phyloP scores from a whole-genome alignment of 92 coral and sea anemone genomes.

The Parazoanthus atlanticus region DNA sequence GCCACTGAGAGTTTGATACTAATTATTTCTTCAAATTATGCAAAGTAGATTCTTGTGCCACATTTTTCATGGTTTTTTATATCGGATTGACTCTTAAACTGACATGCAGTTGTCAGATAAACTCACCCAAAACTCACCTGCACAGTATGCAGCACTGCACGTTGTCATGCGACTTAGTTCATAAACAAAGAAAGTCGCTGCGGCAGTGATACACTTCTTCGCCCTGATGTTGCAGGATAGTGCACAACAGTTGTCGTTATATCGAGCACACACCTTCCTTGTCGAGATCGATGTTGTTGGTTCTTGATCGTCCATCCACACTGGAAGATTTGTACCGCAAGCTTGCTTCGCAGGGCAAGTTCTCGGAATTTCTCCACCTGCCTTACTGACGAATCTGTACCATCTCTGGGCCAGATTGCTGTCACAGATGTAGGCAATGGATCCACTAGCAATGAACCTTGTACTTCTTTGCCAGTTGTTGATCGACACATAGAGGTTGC shows the following conservation, averaged over 20 bases:
- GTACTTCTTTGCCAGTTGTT: background rate
- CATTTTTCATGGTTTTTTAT: no score
- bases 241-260: background rate
- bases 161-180: background rate
- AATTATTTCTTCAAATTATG: no score
- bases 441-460: background rate
- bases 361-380: slow-evolving; percentile 28
- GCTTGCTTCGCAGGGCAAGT: background rate
- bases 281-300: background rate
- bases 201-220: no score
- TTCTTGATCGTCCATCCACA: slow-evolving; percentile 9
- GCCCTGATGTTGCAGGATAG: no score
- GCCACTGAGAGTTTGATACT: no score
- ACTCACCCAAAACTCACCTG: background rate
- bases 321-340: slow-evolving; percentile 32
- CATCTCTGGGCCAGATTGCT: slow-evolving; percentile 8
- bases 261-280: background rate
- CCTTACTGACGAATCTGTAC: slow-evolving; percentile 26
- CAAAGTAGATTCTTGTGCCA: no score
- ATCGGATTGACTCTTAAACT: no score
- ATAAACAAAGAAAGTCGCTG: background rate
- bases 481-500: no score
- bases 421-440: slow-evolving; percentile 8
- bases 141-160: background rate
- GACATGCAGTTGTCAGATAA: no score